These are phyloP conservation scores for Junonia oenone DNA, from an alignment of 2,888 invertebrate species.

Conservation along the genomic window DNA sequence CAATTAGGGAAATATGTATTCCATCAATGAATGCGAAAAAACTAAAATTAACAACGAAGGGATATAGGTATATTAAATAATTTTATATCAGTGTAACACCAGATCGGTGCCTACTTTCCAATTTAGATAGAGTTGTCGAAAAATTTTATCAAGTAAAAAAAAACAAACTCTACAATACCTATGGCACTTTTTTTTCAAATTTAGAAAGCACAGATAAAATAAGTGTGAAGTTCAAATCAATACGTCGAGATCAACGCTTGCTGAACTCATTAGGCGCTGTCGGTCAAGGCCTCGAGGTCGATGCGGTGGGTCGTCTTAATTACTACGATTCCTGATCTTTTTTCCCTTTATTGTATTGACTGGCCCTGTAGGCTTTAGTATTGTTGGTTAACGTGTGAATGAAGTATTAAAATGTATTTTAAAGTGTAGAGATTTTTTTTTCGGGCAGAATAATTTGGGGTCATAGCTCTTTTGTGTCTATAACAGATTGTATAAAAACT, in stretches of 20 bases:
- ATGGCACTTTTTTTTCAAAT: not conserved
- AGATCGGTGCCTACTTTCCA: no score
- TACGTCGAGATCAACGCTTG: slow-evolving; percentile 25
- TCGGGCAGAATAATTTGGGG: no score
- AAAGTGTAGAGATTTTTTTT: not conserved
- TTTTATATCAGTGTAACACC: no score
- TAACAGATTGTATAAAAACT: no score
- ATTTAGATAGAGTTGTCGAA: no score
- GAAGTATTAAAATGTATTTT: not conserved
- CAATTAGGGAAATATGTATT: no score
- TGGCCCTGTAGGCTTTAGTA: slow-evolving; percentile 13
- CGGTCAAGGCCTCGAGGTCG: slow-evolving; percentile 78
- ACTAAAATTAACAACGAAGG: no score
- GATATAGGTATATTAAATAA: no score
- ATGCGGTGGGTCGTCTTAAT: slow-evolving; percentile 75
- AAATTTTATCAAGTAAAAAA: not conserved
- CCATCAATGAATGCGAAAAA: no score
- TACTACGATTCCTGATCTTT: slow-evolving; percentile 65
- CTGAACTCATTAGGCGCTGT: slow-evolving; percentile 71
- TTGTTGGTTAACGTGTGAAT: not conserved
- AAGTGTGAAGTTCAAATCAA: slow-evolving; percentile 23
- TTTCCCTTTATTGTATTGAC: slow-evolving; percentile 41
- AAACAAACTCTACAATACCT: not conserved
- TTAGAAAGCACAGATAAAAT: not conserved
- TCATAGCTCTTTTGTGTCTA: no score